These are phyloP conservation scores for Acrossocheilus wenchowensis DNA, from an alignment of 2,797 vertebrate species.

Conservation along the genomic window DNA sequence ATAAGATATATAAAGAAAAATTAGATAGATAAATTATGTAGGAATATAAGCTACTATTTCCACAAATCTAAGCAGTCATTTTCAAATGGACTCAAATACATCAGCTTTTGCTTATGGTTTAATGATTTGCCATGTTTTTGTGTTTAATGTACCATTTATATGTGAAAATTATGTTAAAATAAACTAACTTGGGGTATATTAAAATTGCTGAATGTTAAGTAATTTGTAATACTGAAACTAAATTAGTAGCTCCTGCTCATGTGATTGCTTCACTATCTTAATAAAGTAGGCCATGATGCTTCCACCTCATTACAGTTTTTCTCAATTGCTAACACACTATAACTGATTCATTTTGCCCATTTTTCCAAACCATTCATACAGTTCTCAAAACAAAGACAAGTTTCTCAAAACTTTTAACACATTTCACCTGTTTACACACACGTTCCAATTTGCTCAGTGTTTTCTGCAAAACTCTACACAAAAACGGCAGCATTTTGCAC, in stretches of 20 bases:
- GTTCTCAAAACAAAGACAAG: too few species aligned
- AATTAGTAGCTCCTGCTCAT: background rate
- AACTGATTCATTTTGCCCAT: too few species aligned
- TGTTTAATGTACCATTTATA: background rate
- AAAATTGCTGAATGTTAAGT: background rate
- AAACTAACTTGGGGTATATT: background rate
- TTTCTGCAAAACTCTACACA: too few species aligned
- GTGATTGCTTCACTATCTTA: background rate
- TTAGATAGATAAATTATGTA: background rate
- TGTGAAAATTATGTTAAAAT: too few species aligned
- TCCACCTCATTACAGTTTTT: background rate
- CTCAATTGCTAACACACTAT: too few species aligned
- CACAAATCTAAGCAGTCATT: background rate
- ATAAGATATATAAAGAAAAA: background rate
- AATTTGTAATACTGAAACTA: background rate
- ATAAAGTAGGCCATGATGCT: background rate
- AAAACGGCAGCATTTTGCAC: too few species aligned
- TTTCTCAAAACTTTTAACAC: too few species aligned
- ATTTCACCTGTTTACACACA: too few species aligned
- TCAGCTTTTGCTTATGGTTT: background rate
- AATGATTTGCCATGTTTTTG: background rate
- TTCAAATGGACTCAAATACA: background rate
- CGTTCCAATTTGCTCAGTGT: too few species aligned
- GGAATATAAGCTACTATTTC: background rate
- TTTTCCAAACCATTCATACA: too few species aligned